Conservation (phyloP, 2,113 vertebrate species). For the Xerus inauris region DNA sequence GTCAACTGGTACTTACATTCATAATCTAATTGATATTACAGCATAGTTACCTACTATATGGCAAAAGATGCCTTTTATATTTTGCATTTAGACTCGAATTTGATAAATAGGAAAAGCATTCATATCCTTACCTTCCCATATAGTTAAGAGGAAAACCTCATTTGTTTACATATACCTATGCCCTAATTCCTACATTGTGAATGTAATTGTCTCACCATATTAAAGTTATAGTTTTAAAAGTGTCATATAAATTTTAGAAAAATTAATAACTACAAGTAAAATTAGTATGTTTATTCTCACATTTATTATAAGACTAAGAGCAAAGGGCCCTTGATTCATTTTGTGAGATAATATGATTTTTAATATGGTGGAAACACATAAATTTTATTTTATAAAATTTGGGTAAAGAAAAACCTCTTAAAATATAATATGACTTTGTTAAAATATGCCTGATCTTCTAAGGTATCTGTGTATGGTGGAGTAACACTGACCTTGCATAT, state of each 20-base stretch:
- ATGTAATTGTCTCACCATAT: not conserved
- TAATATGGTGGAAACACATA: not conserved
- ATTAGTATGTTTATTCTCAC: not conserved
- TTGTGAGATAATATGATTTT: conserved; percentile 13
- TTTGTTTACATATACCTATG: not conserved
- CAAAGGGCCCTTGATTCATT: not conserved
- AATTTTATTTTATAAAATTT: not conserved
- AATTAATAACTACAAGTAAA: not conserved
- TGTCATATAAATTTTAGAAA: not conserved
- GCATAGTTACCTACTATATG: not conserved
- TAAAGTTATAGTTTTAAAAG: not conserved
- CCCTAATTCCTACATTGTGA: not conserved
- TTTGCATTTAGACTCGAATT: conserved; percentile 15
- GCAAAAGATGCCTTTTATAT: not conserved
- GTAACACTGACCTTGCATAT: not conserved
- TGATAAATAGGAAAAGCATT: not conserved
- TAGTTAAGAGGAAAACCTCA: not conserved
- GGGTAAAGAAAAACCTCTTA: conserved; percentile 30
- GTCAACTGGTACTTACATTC: not conserved
- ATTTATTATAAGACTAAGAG: not conserved
- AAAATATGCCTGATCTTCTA: not conserved
- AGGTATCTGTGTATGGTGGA: not conserved
- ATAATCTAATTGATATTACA: conserved; percentile 11
- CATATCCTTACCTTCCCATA: not conserved
- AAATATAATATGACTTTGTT: not conserved